Conservation (phyloP, 2,797 vertebrate genomes). For the Nyctalus aviator region DNA sequence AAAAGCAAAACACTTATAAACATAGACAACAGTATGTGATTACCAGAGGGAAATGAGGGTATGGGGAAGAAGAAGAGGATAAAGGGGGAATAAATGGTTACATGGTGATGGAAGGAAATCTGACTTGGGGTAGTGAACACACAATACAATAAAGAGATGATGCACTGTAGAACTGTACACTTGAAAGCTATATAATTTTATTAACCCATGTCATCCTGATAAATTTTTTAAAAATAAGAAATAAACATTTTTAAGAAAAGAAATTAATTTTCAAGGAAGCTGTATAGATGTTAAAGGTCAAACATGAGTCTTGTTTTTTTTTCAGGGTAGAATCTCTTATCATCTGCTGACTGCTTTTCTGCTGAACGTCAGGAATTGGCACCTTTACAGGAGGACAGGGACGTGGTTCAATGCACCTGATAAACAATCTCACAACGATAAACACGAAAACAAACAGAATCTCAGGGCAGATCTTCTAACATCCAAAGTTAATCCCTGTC, state of each 20-base stretch:
- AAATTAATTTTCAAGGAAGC: conserved; percentile 46
- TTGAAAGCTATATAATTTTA: not conserved
- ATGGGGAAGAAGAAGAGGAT: not conserved
- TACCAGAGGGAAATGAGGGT: too few species aligned
- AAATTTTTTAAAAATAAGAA: not conserved
- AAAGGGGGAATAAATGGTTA: not conserved
- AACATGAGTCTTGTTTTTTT: conserved; percentile 29
- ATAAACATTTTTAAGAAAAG: not conserved
- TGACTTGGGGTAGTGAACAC: too few species aligned
- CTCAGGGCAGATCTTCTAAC: not conserved
- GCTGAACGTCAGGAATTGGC: not conserved
- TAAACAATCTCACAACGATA: not conserved
- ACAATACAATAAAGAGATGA: too few species aligned
- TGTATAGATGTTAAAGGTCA: not conserved
- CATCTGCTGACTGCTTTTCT: not conserved
- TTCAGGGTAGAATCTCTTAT: conserved; percentile 14
- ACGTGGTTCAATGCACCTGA: not conserved
- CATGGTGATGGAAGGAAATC: not conserved
- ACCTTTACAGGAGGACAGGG: conserved; percentile 15
- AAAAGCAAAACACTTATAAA: not conserved
- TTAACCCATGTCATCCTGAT: not conserved
- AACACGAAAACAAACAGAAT: conserved; percentile 13
- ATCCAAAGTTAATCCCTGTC: not conserved
- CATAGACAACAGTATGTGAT: not conserved
- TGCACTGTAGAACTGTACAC: not conserved